Evolutionary conservation across 2,888 invertebrate species (phyloP), one percentile per base, ranked within the genome.

Genomic region (Formica aserva): DNA sequence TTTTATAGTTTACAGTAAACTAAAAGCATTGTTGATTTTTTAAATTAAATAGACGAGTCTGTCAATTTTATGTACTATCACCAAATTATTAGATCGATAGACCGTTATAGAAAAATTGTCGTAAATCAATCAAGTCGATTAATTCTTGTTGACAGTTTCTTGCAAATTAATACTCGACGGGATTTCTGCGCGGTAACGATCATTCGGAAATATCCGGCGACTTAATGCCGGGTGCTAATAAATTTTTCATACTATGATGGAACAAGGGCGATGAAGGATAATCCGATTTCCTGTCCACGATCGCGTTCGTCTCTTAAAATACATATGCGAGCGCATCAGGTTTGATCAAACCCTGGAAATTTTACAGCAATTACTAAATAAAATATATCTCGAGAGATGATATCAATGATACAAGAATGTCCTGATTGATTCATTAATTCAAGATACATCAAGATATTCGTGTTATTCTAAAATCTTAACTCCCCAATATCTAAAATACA

Each of bases 131-230:
- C 15, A 22, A 15, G 1, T 22, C n/a, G 13, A 60, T 55, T 29
- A 1, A 69, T 57, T 67, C 18, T 6, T 78, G 55, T 15, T 6
- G 18, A n/a, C 29, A 69, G 45, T 69, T 60, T 35, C 13, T 57
- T 26, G 35, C 13, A 60, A 83, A 86, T 87, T 84, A 82, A 86
- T 65, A 77, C 67, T 48, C 55, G 85, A 84, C 55, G 82, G 77
- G 82, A 87, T 86, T 90, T 90, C 88, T 87, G 69, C 80, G 83
- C 84, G 52, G 76, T 86, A 48, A 83, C 52, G 57, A 75, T 38
- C 29, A 52, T 48, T 60, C 63, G 86, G 77, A 83, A 86, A 87
- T 71, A 71, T 41, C 65, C 63, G 52, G 55, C 45, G 82, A 80
- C 74, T 75, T 76, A 41, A 60, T 62, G 60, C 41, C 67, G 41